Base-by-base conservation (phyloP, 2,888 invertebrate species). In the Apeira syringaria region DNA sequence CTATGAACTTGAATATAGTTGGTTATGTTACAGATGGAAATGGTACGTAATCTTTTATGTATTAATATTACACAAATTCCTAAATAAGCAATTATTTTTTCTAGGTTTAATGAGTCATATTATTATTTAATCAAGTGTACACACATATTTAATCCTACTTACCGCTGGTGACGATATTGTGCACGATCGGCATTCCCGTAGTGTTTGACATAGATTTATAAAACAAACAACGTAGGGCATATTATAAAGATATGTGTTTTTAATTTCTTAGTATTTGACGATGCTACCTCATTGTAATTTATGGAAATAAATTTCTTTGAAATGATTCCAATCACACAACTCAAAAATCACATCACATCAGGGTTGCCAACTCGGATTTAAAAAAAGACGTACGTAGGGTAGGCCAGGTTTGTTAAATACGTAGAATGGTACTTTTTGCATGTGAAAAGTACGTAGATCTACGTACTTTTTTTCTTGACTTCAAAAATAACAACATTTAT, bases 131-230 rank as follows among this genome's bases (percentile, higher is more conserved):
- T 66, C 62, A 72, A 68, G 66, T 69, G 64, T 53, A 37, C 33
- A 50, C n/a, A n/a, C n/a, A n/a, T n/a, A n/a, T n/a, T n/a, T n/a
- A 46, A 41, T 35, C 44, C 44, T 51, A 77, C 87, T 83, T 75
- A 89, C 89, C 86, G 82, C 72, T 85, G 69, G 83, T 76, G 68
- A 82, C 74, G 70, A 75, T 68, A 79, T 75, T 86, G 74, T 76
- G 81, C 70, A 80, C 79, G 79, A 80, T 86, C 77, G 83, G 83
- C 82, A 86, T 84, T 80, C 80, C 84, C 80, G 78, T 69, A 67
- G 68, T 62, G 68, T 68, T 58, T 68, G 61, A 64, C 68, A 62
- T 56, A 61, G 59, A 69, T 67, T 73, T 68, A 53, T 69, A 68
- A 69, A 69, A 80, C 68, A 76, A 78, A 75, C 73, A 65, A 71